phyloP scores from a whole-genome alignment of 1,140 invertebrate genomes.

The Xylocopa sonorina region DNA sequence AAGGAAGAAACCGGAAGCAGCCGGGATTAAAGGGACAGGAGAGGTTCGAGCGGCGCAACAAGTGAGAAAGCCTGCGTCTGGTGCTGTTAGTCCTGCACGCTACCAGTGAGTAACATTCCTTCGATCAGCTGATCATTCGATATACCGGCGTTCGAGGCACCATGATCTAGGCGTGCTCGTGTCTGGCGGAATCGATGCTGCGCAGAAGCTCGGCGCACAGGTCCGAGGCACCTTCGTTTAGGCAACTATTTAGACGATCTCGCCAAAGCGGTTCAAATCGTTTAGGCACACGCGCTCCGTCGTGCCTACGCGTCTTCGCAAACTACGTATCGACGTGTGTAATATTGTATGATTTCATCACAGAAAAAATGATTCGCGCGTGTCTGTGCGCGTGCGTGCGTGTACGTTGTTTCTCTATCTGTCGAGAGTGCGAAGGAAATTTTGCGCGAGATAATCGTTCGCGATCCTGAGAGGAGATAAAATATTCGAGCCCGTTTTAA shows the following conservation, averaged over 20 bases:
- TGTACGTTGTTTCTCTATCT: too few relatives aligned
- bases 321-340: too few relatives aligned
- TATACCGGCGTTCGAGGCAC: background rate
- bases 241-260: background rate
- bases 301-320: too few relatives aligned
- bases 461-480: too few relatives aligned
- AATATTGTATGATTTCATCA: too few relatives aligned
- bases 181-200: background rate
- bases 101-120: constrained; percentile 13
- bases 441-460: too few relatives aligned
- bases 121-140: constrained; percentile 35
- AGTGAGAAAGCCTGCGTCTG: constrained; percentile 6
- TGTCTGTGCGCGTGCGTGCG: too few relatives aligned
- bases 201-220: constrained; percentile 6
- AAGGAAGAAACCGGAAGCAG: background rate
- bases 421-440: too few relatives aligned
- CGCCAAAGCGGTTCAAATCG: background rate
- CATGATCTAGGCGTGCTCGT: constrained; percentile 19
- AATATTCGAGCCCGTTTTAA: too few relatives aligned
- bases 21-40: background rate
- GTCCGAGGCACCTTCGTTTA: background rate
- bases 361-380: too few relatives aligned
- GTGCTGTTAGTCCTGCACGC: background rate
- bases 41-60: background rate
- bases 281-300: background rate